These are phyloP conservation scores for Orgyia antiqua DNA, from an alignment of 2,888 invertebrate genomes.

Conservation along the genomic window DNA sequence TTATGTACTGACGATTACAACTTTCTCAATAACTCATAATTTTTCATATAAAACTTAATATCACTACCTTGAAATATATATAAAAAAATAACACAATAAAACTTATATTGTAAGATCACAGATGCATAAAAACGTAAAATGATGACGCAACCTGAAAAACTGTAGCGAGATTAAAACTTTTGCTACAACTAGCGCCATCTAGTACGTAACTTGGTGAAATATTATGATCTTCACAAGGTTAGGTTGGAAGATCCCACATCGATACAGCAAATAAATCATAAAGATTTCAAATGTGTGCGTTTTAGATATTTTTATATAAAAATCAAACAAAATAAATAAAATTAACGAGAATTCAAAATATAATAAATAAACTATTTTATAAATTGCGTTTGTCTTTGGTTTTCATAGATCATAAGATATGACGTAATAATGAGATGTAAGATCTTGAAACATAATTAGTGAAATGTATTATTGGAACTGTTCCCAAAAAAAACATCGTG, in stretches of 20 bases:
- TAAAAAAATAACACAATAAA: no score
- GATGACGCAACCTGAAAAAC: constrained; percentile 33
- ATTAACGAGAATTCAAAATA: no score
- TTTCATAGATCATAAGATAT: no score
- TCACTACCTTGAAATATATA: background rate
- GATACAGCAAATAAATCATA: constrained; percentile 14
- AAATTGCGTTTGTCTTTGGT: no score
- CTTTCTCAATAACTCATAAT: background rate
- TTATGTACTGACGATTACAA: background rate
- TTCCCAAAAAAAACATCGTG: no score
- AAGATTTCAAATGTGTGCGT: constrained; percentile 16
- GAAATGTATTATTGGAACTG: no score
- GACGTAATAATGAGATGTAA: no score
- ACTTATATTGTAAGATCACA: no score
- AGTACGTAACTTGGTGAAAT: constrained; percentile 52
- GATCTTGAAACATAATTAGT: no score
- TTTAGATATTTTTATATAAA: constrained; percentile 17
- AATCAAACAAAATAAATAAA: no score
- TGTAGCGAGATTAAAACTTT: constrained; percentile 22
- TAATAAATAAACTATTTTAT: no score
- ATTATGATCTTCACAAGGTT: constrained; percentile 32
- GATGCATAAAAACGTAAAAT: background rate
- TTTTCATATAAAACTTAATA: no score
- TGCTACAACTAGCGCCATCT: constrained; percentile 55
- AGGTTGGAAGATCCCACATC: constrained; percentile 26